Percentiles rank a stretch among this genome's conserved stretches.
Evolutionary conservation across 2,113 vertebrate species (phyloP).

Genomic region (Prolemur simus): DNA sequence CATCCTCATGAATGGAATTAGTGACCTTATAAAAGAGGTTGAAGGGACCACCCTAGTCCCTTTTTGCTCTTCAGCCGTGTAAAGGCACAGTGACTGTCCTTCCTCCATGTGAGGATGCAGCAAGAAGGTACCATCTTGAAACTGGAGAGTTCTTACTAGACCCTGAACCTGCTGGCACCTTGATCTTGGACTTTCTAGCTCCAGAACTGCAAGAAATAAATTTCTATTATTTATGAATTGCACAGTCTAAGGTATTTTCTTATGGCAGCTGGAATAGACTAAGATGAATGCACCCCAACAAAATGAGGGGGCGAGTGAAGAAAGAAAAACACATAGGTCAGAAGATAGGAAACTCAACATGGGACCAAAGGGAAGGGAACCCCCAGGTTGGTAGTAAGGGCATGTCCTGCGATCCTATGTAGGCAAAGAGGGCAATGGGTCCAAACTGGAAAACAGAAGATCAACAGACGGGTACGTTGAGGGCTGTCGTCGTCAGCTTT

Average conservation of each 20-base stretch:
- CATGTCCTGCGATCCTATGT: background rate
- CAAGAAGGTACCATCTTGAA: background rate
- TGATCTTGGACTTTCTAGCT: background rate
- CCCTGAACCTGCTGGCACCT: background rate
- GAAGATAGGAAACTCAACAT: background rate
- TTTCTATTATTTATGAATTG: background rate
- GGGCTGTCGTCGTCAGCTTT: background rate
- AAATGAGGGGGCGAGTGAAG: background rate
- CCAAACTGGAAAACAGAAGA: background rate
- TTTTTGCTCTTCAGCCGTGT: background rate
- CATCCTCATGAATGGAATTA: background rate
- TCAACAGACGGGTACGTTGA: background rate
- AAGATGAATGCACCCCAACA: background rate
- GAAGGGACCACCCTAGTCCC: background rate
- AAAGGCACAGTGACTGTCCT: too few relatives aligned
- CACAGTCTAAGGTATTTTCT: background rate
- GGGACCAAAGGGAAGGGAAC: background rate
- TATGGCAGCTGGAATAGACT: background rate
- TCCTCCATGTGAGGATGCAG: background rate
- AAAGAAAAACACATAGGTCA: background rate
- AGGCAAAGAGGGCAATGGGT: background rate
- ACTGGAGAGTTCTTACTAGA: background rate
- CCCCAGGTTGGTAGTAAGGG: background rate
- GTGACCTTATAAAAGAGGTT: background rate
- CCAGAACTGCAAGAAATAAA: background rate